These are phyloP conservation scores for Pyrrhia umbra DNA, from an alignment of 2,888 invertebrate species.

Conservation along the genomic window DNA sequence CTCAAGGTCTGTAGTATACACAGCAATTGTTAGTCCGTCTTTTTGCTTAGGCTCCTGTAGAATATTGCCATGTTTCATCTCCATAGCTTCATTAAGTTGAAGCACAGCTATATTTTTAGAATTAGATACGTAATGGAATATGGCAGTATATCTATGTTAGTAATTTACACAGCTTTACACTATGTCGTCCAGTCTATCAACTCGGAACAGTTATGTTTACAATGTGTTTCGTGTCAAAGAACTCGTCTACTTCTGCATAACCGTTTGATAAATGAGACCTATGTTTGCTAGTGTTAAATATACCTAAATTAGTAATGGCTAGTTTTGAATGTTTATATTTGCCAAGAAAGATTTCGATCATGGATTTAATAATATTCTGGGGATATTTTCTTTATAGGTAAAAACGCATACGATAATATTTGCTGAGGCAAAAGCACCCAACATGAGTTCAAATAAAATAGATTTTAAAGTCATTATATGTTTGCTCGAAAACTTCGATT, in stretches of 20 bases:
- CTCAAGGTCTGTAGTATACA: conserved; percentile 93
- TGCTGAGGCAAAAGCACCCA: not conserved
- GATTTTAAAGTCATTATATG: conserved; percentile 31
- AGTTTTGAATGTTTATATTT: conserved; percentile 2
- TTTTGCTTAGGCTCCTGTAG: conserved; percentile 44
- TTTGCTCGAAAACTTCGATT: conserved; percentile 7
- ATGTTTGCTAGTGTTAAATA: conserved; percentile 32
- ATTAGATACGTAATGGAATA: conserved; percentile 18
- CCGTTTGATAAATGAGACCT: conserved; percentile 21
- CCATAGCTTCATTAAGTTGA: conserved; percentile 1
- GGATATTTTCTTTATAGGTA: not conserved
- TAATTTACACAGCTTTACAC: conserved; percentile 46
- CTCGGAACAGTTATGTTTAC: conserved; percentile 55
- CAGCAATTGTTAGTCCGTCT: conserved; percentile 52
- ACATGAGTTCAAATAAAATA: conserved; percentile 15
- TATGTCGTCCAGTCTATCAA: conserved; percentile 50
- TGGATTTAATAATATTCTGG: conserved; percentile 11
- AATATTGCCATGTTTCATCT: conserved; percentile 30
- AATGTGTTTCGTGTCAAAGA: conserved; percentile 46
- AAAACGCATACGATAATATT: conserved; percentile 13
- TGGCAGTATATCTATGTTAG: conserved; percentile 29
- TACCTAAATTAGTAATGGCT: conserved; percentile 14
- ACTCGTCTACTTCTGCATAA: conserved; percentile 27
- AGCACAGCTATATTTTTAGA: not conserved
- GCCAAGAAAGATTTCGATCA: not conserved